phyloP scores from a whole-genome alignment of 2,888 invertebrate species.

The Tenthredo notha region DNA sequence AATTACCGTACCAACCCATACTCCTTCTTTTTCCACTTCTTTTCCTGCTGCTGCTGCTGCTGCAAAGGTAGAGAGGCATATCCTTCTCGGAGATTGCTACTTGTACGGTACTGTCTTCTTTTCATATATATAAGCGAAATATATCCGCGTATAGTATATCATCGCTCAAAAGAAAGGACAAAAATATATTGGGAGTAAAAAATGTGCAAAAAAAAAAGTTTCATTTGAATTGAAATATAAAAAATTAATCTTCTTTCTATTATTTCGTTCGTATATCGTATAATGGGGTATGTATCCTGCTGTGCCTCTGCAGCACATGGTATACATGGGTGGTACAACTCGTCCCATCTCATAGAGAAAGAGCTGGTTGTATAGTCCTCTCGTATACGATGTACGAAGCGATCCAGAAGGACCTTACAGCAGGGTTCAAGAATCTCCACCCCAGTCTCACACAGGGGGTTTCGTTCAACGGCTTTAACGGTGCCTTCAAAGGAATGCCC shows the following conservation, averaged over 20 bases:
- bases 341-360: neutral
- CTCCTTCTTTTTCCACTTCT: neutral
- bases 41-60: neutral
- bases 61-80: neutral
- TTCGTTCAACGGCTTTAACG: neutral
- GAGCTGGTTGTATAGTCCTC: neutral
- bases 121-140: neutral
- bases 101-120: neutral
- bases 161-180: too few species aligned
- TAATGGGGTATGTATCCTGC: neutral
- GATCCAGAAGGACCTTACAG: neutral
- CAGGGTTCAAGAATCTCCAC: neutral
- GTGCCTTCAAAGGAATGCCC: conserved; percentile 44
- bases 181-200: too few species aligned
- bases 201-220: too few species aligned
- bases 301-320: neutral
- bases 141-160: too few species aligned
- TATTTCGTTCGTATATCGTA: neutral
- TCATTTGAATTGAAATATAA: neutral
- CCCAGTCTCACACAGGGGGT: neutral
- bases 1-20: conserved; percentile 6
- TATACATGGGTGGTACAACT: neutral
- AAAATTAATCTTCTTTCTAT: neutral
- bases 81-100: conserved; percentile 10
- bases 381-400: neutral